Evolutionary conservation across 1,140 invertebrate species (phyloP).

Genomic region (Achatina immaculata): DNA sequence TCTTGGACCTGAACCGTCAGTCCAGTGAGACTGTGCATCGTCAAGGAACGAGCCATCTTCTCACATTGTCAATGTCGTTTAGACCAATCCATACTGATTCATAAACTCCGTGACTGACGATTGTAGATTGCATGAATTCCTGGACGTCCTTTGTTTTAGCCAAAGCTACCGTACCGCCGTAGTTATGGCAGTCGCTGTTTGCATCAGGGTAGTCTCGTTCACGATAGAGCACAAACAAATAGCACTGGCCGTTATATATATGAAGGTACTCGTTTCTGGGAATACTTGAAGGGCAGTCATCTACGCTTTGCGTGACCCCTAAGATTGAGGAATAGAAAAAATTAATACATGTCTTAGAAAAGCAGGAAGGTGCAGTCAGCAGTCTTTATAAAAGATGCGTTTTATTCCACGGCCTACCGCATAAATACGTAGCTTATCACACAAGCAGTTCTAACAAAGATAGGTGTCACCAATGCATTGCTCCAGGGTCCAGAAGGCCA

Average conservation of each 20-base stretch:
- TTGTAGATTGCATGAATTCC: background rate
- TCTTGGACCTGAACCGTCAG: conserved; percentile 1
- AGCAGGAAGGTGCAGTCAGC: too few relatives aligned
- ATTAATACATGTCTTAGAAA: too few relatives aligned
- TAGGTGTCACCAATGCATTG: too few relatives aligned
- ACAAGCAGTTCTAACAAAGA: too few relatives aligned
- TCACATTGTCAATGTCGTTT: conserved; percentile 12
- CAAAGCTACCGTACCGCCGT: background rate
- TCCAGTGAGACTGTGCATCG: background rate
- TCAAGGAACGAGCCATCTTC: background rate
- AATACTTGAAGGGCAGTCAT: background rate
- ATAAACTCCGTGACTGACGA: background rate
- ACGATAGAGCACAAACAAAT: conserved; percentile 10
- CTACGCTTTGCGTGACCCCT: background rate
- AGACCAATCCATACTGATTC: conserved; percentile 16
- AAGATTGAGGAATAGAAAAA: too few relatives aligned
- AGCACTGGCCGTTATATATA: background rate
- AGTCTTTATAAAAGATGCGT: too few relatives aligned
- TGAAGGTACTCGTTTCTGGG: background rate
- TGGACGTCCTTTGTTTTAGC: conserved; percentile 2
- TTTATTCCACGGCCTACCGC: too few relatives aligned
- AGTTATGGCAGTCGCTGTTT: background rate
- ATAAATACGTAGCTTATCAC: too few relatives aligned
- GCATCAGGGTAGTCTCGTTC: background rate
- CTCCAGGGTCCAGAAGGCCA: too few relatives aligned